These are phyloP conservation scores for Cephalopachus bancanus DNA, from an alignment of 2,797 vertebrate genomes.

Conservation along the genomic window DNA sequence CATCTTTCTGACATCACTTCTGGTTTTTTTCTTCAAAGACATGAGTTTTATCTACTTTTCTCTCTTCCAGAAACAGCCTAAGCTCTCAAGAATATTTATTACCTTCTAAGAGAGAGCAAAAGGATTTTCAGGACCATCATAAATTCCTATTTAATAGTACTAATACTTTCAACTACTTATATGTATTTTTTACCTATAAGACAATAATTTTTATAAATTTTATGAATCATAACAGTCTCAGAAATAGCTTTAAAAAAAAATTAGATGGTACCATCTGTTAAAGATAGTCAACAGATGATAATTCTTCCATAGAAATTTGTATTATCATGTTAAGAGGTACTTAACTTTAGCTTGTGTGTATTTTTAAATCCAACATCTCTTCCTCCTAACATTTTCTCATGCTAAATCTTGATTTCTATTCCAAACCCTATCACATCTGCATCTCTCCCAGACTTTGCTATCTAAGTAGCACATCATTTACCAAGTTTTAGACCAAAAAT, in stretches of 20 bases:
- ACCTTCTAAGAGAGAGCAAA: constrained; percentile 35
- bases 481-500: neutral
- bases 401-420: neutral
- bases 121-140: neutral
- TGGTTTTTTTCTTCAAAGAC: neutral
- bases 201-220: neutral
- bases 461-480: neutral
- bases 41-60: neutral
- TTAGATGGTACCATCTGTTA: constrained; percentile 29
- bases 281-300: constrained; percentile 24
- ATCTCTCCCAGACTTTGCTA: neutral
- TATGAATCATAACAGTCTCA: constrained; percentile 14
- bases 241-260: constrained; percentile 28
- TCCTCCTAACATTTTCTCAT: neutral
- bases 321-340: neutral
- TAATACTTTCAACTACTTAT: constrained; percentile 4
- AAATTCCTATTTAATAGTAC: constrained; percentile 45
- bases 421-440: neutral
- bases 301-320: constrained; percentile 38
- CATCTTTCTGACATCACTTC: neutral
- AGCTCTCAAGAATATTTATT: neutral
- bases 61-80: neutral
- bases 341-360: neutral
- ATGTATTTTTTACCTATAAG: constrained; percentile 1
- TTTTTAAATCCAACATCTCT: constrained; percentile 16